A percentile compares a stretch with the other conserved stretches of the same genome.
Evolutionary conservation across 2,888 invertebrate species (phyloP).

Genomic region (Melinaea marsaeus): DNA sequence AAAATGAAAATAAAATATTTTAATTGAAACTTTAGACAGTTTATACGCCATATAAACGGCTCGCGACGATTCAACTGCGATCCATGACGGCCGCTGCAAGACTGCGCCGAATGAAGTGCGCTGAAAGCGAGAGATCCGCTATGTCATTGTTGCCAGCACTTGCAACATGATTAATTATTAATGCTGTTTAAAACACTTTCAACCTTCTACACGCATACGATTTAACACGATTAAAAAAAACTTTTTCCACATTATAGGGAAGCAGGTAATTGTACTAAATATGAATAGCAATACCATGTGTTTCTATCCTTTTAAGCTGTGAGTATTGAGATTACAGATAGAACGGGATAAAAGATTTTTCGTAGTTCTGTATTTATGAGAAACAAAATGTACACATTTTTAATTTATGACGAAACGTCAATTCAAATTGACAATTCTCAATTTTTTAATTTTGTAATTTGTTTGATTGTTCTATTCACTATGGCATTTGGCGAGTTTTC

Average conservation of each 20-base stretch:
- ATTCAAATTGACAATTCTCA: neutral
- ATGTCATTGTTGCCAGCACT: slow-evolving; percentile 18
- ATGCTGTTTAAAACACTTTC: slow-evolving; percentile 5
- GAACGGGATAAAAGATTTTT: slow-evolving; percentile 3
- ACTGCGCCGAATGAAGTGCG: slow-evolving; percentile 59
- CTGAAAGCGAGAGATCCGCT: slow-evolving; percentile 26
- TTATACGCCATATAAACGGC: slow-evolving; percentile 38
- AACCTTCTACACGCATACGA: neutral
- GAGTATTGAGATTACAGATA: slow-evolving; percentile 4
- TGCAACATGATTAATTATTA: slow-evolving; percentile 10
- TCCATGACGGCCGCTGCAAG: slow-evolving; percentile 69
- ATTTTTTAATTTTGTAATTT: slow-evolving; percentile 8
- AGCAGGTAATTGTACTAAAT: neutral
- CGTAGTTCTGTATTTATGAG: neutral
- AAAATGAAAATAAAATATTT: slow-evolving; percentile 42
- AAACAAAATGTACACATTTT: slow-evolving; percentile 29
- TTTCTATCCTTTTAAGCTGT: neutral
- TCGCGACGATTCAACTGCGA: slow-evolving; percentile 60
- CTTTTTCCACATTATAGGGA: neutral
- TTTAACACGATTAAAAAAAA: neutral
- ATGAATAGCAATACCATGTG: neutral
- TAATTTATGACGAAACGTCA: slow-evolving; percentile 9
- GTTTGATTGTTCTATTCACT: neutral
- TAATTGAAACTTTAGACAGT: slow-evolving; percentile 38
- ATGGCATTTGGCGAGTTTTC: too few species aligned